Evolutionary conservation across 1,140 invertebrate species (phyloP).

Genomic region (Octopus bimaculoides): DNA sequence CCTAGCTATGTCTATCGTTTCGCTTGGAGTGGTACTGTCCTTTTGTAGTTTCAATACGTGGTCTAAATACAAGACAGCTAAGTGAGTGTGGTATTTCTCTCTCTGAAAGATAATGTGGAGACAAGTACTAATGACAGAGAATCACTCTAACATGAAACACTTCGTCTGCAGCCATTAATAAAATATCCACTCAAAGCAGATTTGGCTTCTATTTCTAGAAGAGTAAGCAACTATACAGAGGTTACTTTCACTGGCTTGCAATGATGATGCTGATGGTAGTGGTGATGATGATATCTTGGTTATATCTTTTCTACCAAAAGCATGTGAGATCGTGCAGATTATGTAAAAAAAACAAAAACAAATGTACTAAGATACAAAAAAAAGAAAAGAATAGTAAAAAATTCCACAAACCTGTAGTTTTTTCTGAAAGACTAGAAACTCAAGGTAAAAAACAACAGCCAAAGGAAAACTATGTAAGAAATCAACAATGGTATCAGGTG

Average conservation of each 20-base stretch:
- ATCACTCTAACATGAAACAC: no score
- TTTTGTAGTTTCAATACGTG: constrained; percentile 52
- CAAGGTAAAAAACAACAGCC: constrained; percentile 58
- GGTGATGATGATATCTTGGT: not conserved
- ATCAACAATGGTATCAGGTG: constrained; percentile 57
- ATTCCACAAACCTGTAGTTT: constrained; percentile 39
- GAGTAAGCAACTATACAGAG: not conserved
- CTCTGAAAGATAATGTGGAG: constrained; percentile 48
- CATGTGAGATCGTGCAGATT: constrained; percentile 29
- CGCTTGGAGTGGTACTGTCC: constrained; percentile 38
- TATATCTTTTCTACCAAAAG: not conserved
- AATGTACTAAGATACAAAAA: no score
- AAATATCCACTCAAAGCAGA: no score
- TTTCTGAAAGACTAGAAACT: constrained; percentile 57
- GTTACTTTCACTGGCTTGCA: not conserved
- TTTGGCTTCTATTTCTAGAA: no score
- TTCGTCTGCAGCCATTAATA: no score
- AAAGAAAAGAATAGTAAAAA: no score
- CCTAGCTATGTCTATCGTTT: constrained; percentile 49
- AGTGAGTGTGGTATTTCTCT: constrained; percentile 61
- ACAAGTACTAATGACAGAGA: no score
- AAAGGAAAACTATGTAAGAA: constrained; percentile 57
- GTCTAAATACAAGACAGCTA: constrained; percentile 60
- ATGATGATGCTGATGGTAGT: not conserved
- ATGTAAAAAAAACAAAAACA: constrained; percentile 21